These are phyloP conservation scores for Gulo gulo DNA, from an alignment of 2,113 vertebrate genomes.

Conservation along the genomic window DNA sequence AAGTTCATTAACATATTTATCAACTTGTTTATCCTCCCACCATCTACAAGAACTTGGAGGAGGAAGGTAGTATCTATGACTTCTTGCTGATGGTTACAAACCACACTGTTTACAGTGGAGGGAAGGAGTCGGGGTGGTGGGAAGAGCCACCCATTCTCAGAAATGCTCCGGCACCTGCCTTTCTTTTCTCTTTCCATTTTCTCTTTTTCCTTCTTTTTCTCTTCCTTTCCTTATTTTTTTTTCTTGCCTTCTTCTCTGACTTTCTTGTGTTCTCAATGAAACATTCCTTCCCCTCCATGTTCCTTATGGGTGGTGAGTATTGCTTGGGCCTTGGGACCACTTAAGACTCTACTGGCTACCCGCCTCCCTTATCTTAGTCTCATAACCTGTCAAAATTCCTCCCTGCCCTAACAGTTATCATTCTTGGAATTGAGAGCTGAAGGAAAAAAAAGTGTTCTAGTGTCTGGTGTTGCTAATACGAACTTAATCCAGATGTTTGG, in stretches of 20 bases:
- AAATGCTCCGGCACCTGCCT: neutral
- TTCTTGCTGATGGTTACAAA: neutral
- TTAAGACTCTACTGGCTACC: neutral
- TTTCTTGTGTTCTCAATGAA: neutral
- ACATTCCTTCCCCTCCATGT: accelerated
- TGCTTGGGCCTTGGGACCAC: neutral
- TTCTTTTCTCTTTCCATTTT: neutral
- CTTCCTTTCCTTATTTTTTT: neutral
- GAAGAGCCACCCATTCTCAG: neutral
- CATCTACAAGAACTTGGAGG: neutral
- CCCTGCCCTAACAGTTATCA: neutral
- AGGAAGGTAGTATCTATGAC: neutral
- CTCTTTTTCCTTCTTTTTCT: neutral
- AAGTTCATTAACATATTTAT: neutral
- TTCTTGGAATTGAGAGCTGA: neutral
- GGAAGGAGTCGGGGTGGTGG: neutral
- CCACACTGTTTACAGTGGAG: neutral
- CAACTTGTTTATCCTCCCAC: neutral
- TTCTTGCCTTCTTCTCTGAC: neutral
- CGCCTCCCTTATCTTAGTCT: neutral
- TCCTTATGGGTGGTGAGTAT: neutral
- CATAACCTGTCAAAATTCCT: neutral
- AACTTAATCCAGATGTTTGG: neutral
- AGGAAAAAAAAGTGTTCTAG: neutral
- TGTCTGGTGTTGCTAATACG: neutral